A percentile compares a stretch with the other conserved stretches of the same genome.
Evolutionary conservation across 2,888 invertebrate genomes (phyloP).

Genomic region (Muscina levida): DNA sequence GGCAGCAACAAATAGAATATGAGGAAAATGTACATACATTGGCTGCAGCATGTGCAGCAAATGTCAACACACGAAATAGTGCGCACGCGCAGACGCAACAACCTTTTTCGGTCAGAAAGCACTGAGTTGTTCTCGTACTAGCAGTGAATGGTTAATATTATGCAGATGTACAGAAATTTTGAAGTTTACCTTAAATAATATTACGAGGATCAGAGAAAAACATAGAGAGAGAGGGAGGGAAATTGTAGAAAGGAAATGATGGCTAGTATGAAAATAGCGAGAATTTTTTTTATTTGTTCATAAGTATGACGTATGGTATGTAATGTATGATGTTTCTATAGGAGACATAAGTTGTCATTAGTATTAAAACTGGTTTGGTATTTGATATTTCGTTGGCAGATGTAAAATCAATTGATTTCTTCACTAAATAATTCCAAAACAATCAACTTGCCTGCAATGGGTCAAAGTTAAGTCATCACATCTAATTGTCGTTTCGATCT

Average conservation of each 20-base stretch:
- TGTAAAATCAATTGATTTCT: too few species aligned
- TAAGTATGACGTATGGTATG: too few species aligned
- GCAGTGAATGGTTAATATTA: neutral
- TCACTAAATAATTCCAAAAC: too few species aligned
- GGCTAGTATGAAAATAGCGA: too few species aligned
- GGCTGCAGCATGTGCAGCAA: conserved; percentile 62
- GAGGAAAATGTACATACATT: neutral
- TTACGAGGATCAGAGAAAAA: neutral
- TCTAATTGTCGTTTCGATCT: too few species aligned
- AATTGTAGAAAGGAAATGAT: conserved; percentile 15
- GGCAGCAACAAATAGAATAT: neutral
- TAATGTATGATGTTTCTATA: too few species aligned
- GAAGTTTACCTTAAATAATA: conserved; percentile 10
- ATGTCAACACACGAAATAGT: conserved; percentile 72
- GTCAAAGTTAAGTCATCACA: too few species aligned
- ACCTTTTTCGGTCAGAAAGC: conserved; percentile 36
- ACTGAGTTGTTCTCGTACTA: neutral
- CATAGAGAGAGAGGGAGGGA: neutral
- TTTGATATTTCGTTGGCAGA: too few species aligned
- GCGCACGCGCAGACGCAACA: conserved; percentile 72
- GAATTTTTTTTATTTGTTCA: too few species aligned
- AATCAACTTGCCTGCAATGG: too few species aligned
- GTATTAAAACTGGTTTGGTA: too few species aligned
- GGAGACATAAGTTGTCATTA: too few species aligned
- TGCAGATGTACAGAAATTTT: neutral